Evolutionary conservation across 1,140 invertebrate genomes (phyloP).

Genomic region (Drosophila varians): DNA sequence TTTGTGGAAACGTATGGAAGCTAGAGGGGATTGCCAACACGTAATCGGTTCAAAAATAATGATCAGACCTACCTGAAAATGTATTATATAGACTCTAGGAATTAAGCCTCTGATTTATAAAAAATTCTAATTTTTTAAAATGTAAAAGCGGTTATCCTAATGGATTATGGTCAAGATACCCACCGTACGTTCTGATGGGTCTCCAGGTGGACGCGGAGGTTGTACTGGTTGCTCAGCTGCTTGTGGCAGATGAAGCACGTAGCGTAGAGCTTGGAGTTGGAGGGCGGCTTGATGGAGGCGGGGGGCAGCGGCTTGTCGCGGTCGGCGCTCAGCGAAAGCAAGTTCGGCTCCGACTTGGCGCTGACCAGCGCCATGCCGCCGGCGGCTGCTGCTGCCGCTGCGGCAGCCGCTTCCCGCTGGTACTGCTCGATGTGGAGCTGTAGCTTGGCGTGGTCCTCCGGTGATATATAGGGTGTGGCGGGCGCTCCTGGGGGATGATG

Average conservation of each 20-base stretch:
- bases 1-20: too few relatives aligned
- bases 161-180: too few relatives aligned
- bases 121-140: too few relatives aligned
- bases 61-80: too few relatives aligned
- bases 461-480: slow-evolving; percentile 61
- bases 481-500: slow-evolving; percentile 18
- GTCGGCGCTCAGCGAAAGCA: slow-evolving; percentile 53
- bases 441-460: slow-evolving; percentile 76
- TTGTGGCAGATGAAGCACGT: slow-evolving; percentile 94
- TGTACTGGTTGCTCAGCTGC: slow-evolving; percentile 94
- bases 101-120: too few relatives aligned
- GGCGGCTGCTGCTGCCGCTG: slow-evolving; percentile 45
- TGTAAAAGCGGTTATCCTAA: too few relatives aligned
- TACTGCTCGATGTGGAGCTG: slow-evolving; percentile 80
- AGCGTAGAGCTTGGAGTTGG: slow-evolving; percentile 85
- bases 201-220: slow-evolving; percentile 94
- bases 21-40: too few relatives aligned
- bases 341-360: slow-evolving; percentile 70
- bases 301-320: slow-evolving; percentile 45
- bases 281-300: slow-evolving; percentile 70
- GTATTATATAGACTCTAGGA: too few relatives aligned
- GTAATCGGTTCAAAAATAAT: too few relatives aligned
- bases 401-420: slow-evolving; percentile 63
- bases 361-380: slow-evolving; percentile 54
- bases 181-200: slow-evolving; percentile 92